Evolutionary conservation across 1,140 invertebrate genomes (phyloP), one percentile per base, ranked within the genome.

Genomic region (Nilaparvata lugens): DNA sequence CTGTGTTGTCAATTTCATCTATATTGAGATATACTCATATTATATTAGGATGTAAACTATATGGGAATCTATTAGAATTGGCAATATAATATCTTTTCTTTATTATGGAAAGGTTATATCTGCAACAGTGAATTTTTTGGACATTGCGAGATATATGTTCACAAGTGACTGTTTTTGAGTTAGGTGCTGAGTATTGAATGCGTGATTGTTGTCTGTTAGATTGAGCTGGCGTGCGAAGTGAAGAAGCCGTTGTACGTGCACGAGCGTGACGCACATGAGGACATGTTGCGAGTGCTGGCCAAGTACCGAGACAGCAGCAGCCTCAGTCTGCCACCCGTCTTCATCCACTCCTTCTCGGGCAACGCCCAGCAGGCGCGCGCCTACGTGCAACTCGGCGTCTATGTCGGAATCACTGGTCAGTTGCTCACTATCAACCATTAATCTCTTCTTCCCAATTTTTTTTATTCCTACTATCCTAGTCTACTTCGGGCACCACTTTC

Each of bases 271-370:
- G 93, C 93, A 28, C 89, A 94, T 70, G 78, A 81, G 9, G 91
- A 95, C 73, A 79, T 95, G 19, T 16, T 71, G 21, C 19, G 21
- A 2, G 72, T 79, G 54, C 62, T 79, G 35, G 65, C 69, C 28
- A 76, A 74, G 66, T 75, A 75, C 72, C 76, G 77, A 67, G 81
- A 77, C 66, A 11, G n/a, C n/a, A n/a, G n/a, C n/a, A n/a, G n/a
- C n/a, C n/a, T n/a, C n/a, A 75, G 78, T 56, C 73, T 94, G 62
- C 89, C 91, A 19, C 81, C 88, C 14, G 81, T 91, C 54, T 82
- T 97, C n/a, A 82, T 97, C 56, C 92, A 95, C 75, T 95, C 92
- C 64, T 97, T 96, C 73, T 92, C 91, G 58, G 94, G 94, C n/a
- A 89, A 85, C 14, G 81, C 81, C 13, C 85, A 89, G 57, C 87